Percentiles rank a stretch among this genome's conserved stretches.
phyloP scores from a whole-genome alignment of 1,140 invertebrate genomes.

The Phthorimaea operculella region DNA sequence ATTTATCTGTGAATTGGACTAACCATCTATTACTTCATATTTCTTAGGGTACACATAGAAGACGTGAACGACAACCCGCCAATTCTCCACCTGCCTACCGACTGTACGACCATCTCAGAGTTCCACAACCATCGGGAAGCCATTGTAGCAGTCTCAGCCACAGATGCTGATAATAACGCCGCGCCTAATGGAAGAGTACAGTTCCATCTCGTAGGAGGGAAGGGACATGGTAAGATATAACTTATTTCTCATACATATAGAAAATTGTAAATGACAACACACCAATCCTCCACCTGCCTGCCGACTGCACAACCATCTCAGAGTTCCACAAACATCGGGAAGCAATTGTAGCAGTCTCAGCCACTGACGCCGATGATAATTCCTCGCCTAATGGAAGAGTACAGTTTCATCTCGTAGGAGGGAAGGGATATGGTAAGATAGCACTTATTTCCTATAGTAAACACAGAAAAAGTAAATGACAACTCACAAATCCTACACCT shows the following conservation, averaged over 20 bases:
- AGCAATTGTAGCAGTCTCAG: slow-evolving; percentile 78
- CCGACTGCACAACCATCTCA: slow-evolving; percentile 80
- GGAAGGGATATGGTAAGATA: slow-evolving; percentile 78
- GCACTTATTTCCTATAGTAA: slow-evolving; percentile 52
- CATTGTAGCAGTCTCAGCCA: slow-evolving; percentile 79
- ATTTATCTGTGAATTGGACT: too few species aligned
- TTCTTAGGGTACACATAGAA: slow-evolving; percentile 69
- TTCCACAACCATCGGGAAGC: slow-evolving; percentile 86
- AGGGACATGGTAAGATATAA: slow-evolving; percentile 72
- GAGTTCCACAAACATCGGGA: slow-evolving; percentile 90
- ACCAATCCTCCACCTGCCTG: slow-evolving; percentile 76
- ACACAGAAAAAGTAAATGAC: slow-evolving; percentile 87
- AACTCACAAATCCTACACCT: slow-evolving; percentile 79
- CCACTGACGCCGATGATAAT: slow-evolving; percentile 85
- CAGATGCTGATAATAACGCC: slow-evolving; percentile 83
- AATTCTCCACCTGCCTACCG: slow-evolving; percentile 72
- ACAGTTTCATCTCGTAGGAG: slow-evolving; percentile 76
- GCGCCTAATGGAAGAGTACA: slow-evolving; percentile 82
- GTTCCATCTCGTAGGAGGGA: slow-evolving; percentile 80
- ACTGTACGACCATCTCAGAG: slow-evolving; percentile 85
- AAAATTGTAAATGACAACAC: slow-evolving; percentile 89
- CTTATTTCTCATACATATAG: slow-evolving; percentile 64
- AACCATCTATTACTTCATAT: too few species aligned
- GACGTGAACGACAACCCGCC: slow-evolving; percentile 92
- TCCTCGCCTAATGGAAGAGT: slow-evolving; percentile 82